Evolutionary conservation across 2,888 invertebrate species (phyloP).

Genomic region (Chydorus sphaericus): DNA sequence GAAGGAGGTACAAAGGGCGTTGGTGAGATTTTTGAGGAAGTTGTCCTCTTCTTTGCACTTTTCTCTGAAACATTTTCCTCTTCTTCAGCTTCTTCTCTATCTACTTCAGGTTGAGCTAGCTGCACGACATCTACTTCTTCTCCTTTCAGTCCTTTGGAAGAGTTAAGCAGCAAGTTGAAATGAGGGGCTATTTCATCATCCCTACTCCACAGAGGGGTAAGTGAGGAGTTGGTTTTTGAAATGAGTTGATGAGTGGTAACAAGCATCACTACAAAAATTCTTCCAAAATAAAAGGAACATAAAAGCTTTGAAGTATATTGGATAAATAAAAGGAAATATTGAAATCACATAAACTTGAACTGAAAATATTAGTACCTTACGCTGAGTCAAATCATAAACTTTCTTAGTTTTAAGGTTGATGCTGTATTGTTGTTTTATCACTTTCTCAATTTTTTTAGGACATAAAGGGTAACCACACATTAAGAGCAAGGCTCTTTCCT

Average conservation of each 20-base stretch:
- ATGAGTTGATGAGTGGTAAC: background rate
- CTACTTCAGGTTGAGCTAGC: background rate
- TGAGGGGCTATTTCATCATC: background rate
- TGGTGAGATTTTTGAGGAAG: background rate
- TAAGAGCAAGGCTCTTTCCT: background rate
- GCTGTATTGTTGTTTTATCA: background rate
- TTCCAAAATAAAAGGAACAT: background rate
- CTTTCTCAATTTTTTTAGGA: background rate
- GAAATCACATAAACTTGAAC: too few relatives aligned
- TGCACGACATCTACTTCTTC: background rate
- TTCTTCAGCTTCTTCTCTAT: background rate
- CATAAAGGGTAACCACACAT: background rate
- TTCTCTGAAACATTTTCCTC: background rate
- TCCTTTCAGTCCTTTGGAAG: background rate
- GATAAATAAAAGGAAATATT: too few relatives aligned
- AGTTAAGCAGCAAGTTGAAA: background rate
- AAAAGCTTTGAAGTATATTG: background rate
- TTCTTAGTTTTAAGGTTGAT: background rate
- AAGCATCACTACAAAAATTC: background rate
- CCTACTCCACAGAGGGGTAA: background rate
- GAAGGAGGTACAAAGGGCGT: background rate
- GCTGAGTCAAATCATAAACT: background rate
- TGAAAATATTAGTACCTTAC: conserved; percentile 1
- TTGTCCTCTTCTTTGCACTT: background rate
- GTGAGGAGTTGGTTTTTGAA: background rate